Conservation (phyloP, 1,140 invertebrate species). For the Scaptodrosophila lebanonensis region DNA sequence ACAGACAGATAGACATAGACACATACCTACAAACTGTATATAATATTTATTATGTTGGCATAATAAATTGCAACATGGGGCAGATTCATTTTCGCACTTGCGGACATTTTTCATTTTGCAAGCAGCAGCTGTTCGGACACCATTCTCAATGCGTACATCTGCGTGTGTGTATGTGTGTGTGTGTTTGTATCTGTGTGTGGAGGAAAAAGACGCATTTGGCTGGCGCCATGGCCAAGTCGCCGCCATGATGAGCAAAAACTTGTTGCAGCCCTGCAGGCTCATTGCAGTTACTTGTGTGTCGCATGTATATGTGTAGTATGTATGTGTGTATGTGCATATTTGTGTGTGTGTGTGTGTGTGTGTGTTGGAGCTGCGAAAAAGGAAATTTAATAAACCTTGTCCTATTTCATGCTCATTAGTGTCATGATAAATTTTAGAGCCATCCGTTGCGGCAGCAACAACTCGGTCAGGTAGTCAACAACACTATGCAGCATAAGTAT, state of each 20-base stretch:
- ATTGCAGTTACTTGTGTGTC: neutral
- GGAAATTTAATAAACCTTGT: constrained; percentile 74
- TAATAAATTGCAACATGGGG: constrained; percentile 74
- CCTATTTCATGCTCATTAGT: constrained; percentile 71
- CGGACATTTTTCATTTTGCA: constrained; percentile 68
- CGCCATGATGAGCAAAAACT: constrained; percentile 37
- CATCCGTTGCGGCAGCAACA: neutral
- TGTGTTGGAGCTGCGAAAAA: constrained; percentile 58
- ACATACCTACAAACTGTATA: constrained; percentile 61
- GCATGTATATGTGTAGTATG: constrained; percentile 12
- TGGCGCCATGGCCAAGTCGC: constrained; percentile 52
- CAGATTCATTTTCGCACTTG: constrained; percentile 74
- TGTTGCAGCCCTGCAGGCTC: constrained; percentile 36
- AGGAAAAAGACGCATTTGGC: constrained; percentile 29
- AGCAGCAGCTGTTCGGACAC: constrained; percentile 55
- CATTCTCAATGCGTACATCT: neutral
- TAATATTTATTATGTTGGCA: constrained; percentile 75
- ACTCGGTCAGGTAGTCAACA: neutral
- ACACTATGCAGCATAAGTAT: too few species aligned
- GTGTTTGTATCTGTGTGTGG: constrained; percentile 18
- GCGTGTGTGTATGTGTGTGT: constrained; percentile 6
- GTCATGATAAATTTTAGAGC: constrained; percentile 65
- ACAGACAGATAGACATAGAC: neutral
- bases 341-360: constrained; percentile 41
- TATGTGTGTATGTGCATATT: neutral